Conservation (phyloP, 2,888 invertebrate species). For the Sarcophaga caerulescens region DNA sequence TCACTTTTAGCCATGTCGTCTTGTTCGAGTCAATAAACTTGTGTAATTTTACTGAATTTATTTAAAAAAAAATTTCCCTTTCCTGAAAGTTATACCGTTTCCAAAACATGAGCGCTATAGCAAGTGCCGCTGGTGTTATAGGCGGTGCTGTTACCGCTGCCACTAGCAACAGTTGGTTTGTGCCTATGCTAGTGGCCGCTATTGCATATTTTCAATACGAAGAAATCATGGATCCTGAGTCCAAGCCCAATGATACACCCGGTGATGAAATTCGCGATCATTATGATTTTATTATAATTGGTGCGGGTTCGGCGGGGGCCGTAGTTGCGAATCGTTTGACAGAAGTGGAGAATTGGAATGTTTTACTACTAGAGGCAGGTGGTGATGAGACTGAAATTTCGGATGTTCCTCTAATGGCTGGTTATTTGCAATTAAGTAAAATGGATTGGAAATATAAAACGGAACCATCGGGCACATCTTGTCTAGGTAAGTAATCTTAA, state of each 20-base stretch:
- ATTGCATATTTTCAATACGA: conserved; percentile 94
- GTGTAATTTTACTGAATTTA: background rate
- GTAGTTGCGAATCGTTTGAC: conserved; percentile 92
- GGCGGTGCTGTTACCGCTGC: conserved; percentile 86
- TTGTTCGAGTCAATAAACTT: background rate
- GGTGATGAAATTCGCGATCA: conserved; percentile 84
- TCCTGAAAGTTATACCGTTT: background rate
- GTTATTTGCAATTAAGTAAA: conserved; percentile 92
- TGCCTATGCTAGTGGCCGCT: conserved; percentile 91
- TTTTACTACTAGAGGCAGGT: conserved; percentile 92
- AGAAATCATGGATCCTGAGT: conserved; percentile 92
- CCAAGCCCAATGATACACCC: conserved; percentile 87
- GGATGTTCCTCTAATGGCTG: conserved; percentile 93
- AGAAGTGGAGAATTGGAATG: conserved; percentile 90
- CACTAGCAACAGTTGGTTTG: conserved; percentile 89
- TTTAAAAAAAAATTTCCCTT: background rate
- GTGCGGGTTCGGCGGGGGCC: conserved; percentile 94
- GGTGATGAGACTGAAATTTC: conserved; percentile 95
- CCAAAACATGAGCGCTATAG: conserved; percentile 84
- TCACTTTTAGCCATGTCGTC: conserved; percentile 48
- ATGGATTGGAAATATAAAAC: conserved; percentile 97
- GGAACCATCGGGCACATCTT: conserved; percentile 91
- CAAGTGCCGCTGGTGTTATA: conserved; percentile 85
- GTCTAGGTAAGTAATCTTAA: conserved; percentile 85
- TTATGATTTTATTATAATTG: conserved; percentile 93